These are phyloP conservation scores for Florisuga fusca DNA, from an alignment of 2,797 vertebrate genomes.

Conservation along the genomic window DNA sequence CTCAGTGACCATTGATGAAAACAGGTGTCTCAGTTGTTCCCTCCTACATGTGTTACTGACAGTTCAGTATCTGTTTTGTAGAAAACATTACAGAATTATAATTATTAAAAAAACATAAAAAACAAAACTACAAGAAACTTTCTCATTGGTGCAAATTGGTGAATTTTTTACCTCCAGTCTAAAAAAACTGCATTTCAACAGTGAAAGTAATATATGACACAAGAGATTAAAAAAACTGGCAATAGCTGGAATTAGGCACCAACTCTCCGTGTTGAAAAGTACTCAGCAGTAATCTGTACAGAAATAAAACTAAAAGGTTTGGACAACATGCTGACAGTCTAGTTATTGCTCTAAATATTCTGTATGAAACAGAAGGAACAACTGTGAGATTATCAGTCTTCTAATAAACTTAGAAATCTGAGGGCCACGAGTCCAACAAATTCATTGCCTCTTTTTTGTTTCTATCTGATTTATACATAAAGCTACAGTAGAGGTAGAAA, in stretches of 20 bases:
- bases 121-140: background rate
- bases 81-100: background rate
- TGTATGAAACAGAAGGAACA: background rate
- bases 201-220: background rate
- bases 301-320: slow-evolving; percentile 26
- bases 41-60: background rate
- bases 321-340: background rate
- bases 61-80: background rate
- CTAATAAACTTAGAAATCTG: background rate
- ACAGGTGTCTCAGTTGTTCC: background rate
- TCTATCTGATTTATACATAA: background rate
- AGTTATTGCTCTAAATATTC: background rate
- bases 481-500: background rate
- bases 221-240: background rate
- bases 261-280: background rate
- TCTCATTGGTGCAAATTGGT: background rate
- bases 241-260: background rate
- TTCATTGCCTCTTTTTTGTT: background rate
- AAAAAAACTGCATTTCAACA: background rate
- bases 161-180: background rate
- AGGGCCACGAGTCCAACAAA: background rate
- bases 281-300: background rate
- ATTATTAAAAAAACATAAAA: background rate
- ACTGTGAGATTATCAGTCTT: background rate
- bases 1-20: background rate